Evolutionary conservation across 2,888 invertebrate species (phyloP), one percentile per base, ranked within the genome.

Genomic region (Cheilosia pagana): DNA sequence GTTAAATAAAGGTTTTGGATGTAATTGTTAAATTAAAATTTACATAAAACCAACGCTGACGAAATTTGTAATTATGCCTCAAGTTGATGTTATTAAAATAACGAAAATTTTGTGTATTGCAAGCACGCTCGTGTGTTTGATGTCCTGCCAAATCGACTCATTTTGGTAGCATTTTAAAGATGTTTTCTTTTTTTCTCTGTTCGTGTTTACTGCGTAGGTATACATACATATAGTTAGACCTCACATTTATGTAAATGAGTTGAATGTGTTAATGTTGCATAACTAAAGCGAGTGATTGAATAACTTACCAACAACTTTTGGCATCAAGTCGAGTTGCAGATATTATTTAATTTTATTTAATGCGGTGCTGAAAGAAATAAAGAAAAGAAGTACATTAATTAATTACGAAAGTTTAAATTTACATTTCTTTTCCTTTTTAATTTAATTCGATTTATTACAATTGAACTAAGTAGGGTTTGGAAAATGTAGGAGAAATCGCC

Each of bases 71-170:
- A 53, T 65, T 31, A 60, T 43, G 43, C 41, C 43, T 31, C 31
- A 55, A 48, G 45, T 28, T 45, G 14, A 59, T 35, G 63, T 43
- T 31, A 31, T 31, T 57, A 48, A 48, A 59, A 59, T 48, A 43
- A 59, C 1, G 21, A 41, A 43, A 52, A 10, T 50, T 60, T 57
- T 14, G 50, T 14, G 50, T 52, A 78, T 78, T 39, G 10, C 63
- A 31, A 45, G 55, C 72, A 79, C 72, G 78, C 59, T 16, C 23
- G 19, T 43, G 39, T 62, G 59, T 43, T 43, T 65, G 39, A 72
- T 79, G 63, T 71, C 78, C 78, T 79, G 71, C 71, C 78, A 59
- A 72, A 79, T 72, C 72, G 50, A 79, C 72, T 72, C 35, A 72
- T 79, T 43, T 71, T 57, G n/a, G 39, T 77, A 63, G 70, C 63